Base-by-base conservation (phyloP, 2,797 vertebrate species). In the Gymnodraco acuticeps region DNA sequence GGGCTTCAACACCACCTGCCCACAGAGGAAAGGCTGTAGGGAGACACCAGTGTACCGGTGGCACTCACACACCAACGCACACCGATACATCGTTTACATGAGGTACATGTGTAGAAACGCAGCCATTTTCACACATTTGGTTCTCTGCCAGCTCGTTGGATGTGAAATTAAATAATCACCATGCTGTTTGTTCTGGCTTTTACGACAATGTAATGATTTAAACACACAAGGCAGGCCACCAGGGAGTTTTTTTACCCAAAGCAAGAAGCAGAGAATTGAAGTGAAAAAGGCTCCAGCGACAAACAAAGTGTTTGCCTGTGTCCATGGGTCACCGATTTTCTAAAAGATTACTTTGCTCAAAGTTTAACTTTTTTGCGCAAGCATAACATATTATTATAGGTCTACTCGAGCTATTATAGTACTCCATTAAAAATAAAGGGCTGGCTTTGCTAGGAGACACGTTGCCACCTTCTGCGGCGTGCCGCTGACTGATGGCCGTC, bases 1-100 rank as follows among this genome's bases (percentile, higher is more conserved):
- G 75, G 80, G 73, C 78, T 81, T 88, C 81, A 91, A 84, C 81
- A 62, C 80, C 83, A 87, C 87, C 88, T 93, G 89, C 80, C 90
- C 77, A 56, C 69, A 50, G 77, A 77, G 81, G 71, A 83, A 82
- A 82, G 67, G 75, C 81, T 74, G n/a, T n/a, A 75, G 53, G 52
- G 72, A 81, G 77, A 64, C 73, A 59, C 48, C 75, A 42, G 59
- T 27, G 69, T 65, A 71, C 65, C 15, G 17, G 77, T 55, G 75
- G 58, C 63, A 31, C 20, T 23, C 50, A 13, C 70, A 67, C 70
- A 27, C 27, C 27, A 27, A 27, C 45, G 33, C 33, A 38, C 67
- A 12, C 43, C 19, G 19, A 67, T 70, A 69, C 77, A 59, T 63
- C 43, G 4, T 77, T 80, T 76, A 82, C 70, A 85, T 58, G 23